Evolutionary conservation across 2,888 invertebrate species (phyloP), one percentile per base, ranked within the genome.

Genomic region (Gortyna flavago): DNA sequence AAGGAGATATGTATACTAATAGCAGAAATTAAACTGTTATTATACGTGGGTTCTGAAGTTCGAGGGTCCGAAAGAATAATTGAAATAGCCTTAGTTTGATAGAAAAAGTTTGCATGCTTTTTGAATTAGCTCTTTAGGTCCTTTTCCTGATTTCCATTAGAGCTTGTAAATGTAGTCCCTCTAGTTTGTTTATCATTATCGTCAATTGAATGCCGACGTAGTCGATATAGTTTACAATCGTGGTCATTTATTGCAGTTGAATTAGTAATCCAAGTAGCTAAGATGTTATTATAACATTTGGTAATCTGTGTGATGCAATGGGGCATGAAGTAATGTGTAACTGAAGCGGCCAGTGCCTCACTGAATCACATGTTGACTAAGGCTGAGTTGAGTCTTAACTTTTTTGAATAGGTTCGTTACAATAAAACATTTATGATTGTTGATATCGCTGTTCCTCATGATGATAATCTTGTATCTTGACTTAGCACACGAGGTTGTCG

Each of bases 241-340:
- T 54, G 68, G 59, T 59, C 75, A 81, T 44, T 78, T 44, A 72
- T 54, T 18, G 66, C 71, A n/a, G 25, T 77, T 66, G 68, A 35
- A 57, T 72, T 64, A n/a, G 62, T 70, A 61, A 48, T 73, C 11
- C 18, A 44, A 51, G 59, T 38, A 48, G 32, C 35, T 29, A 35
- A 51, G 38, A 78, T 83, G 72, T 81, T 81, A 83, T 81, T 66
- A 72, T 78, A 78, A 81, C 83, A 78, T 65, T 68, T n/a, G 51
- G 29, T 61, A 61, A 72, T 64, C 41, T n/a, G 48, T 69, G 29
- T 77, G 68, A 61, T 65, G 54, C 35, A 32, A 75, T 64, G 64
- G 57, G 1, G 4, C 8, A 65, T 18, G 18, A 38, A 66, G 48
- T 76, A 32, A 76, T n/a, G 9, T 57, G 66, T 18, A 32, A 32